These are phyloP conservation scores for Andrena chrysosceles DNA, from an alignment of 2,888 invertebrate genomes.

Conservation along the genomic window DNA sequence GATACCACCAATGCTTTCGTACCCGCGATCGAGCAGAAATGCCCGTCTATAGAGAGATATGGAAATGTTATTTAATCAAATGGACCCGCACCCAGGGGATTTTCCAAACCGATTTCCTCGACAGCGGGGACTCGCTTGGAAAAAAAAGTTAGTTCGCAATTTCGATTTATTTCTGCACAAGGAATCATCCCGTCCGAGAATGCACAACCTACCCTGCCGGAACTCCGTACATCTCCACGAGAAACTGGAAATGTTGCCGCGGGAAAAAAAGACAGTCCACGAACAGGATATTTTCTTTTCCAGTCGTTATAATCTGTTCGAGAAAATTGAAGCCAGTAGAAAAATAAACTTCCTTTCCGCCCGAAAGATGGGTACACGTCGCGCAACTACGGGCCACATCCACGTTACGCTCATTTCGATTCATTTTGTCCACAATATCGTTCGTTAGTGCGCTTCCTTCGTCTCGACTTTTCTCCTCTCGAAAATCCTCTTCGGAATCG, in stretches of 20 bases:
- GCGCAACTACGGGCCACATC: constrained; percentile 9
- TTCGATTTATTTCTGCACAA: not conserved
- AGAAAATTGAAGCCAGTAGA: constrained; percentile 47
- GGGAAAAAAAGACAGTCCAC: not conserved
- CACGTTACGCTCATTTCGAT: constrained; percentile 21
- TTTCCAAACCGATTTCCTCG: not conserved
- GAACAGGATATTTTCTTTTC: constrained; percentile 39
- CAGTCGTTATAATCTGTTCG: constrained; percentile 35
- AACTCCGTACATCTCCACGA: not conserved
- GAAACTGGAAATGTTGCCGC: not conserved
- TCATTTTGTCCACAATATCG: constrained; percentile 57
- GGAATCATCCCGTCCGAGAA: not conserved
- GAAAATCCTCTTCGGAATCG: not conserved
- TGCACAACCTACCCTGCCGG: too few species aligned
- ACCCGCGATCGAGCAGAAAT: too few species aligned
- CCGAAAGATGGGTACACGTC: constrained; percentile 17
- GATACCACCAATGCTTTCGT: too few species aligned
- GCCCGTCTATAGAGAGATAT: too few species aligned
- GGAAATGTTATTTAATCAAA: too few species aligned
- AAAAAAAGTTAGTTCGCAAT: not conserved
- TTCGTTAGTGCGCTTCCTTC: constrained; percentile 57
- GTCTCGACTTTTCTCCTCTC: constrained; percentile 14
- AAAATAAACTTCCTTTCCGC: constrained; percentile 45
- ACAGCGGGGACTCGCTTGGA: not conserved
- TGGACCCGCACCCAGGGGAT: not conserved